These are phyloP conservation scores for Forbesichthys agassizii DNA, from an alignment of 2,113 vertebrate genomes.

Conservation along the genomic window DNA sequence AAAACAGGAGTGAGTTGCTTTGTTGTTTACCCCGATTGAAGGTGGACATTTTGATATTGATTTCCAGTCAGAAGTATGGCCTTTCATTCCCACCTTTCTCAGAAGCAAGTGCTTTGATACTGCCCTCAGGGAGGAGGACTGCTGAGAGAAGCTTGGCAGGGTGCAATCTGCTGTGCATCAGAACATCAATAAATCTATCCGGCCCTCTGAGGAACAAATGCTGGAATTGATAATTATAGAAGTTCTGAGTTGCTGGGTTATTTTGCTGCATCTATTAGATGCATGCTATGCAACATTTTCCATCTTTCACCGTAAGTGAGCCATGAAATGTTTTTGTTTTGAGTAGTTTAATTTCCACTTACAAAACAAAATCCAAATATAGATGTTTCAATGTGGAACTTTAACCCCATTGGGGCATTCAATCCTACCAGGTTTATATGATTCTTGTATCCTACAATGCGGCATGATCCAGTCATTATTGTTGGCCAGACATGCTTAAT, in stretches of 20 bases:
- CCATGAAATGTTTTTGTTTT: neutral
- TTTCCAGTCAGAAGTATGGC: conserved; percentile 20
- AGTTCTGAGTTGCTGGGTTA: conserved; percentile 2
- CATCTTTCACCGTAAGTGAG: conserved; percentile 4
- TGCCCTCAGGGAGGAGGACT: conserved; percentile 1
- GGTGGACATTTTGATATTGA: conserved; percentile 22
- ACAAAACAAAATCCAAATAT: conserved; percentile 22
- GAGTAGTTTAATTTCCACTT: neutral
- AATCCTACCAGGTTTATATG: conserved; percentile 7
- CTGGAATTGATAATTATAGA: neutral
- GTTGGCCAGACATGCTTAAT: neutral
- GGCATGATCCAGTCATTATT: neutral
- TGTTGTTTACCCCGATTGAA: conserved; percentile 18
- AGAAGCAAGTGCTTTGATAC: conserved; percentile 40
- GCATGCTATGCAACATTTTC: neutral
- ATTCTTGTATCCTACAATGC: neutral
- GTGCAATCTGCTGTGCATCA: neutral
- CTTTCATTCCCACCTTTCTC: conserved; percentile 16
- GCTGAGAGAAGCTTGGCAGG: conserved; percentile 6
- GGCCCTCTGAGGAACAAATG: conserved; percentile 7
- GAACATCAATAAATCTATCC: conserved; percentile 17
- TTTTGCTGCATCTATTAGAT: neutral
- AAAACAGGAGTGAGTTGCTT: conserved; percentile 16
- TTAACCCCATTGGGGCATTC: conserved; percentile 20
- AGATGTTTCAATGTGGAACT: conserved; percentile 31